phyloP scores from a whole-genome alignment of 2,113 vertebrate genomes.

The Anolis carolinensis region DNA sequence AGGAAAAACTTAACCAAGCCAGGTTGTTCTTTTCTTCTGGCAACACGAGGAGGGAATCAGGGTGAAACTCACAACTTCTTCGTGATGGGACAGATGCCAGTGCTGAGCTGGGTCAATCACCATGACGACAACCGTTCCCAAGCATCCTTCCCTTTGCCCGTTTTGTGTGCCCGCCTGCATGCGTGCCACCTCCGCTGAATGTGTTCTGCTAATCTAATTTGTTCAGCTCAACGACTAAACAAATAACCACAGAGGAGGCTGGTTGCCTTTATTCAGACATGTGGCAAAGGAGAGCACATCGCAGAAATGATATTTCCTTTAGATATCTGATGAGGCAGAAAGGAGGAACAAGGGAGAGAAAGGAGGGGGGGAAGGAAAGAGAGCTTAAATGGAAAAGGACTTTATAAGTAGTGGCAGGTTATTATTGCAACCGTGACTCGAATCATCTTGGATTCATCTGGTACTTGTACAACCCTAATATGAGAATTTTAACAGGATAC shows the following conservation, averaged over 20 bases:
- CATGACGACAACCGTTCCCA: slow-evolving; percentile 52
- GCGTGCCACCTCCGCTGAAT: slow-evolving; percentile 60
- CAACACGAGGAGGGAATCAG: background rate
- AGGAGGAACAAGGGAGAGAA: slow-evolving; percentile 44
- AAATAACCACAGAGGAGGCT: slow-evolving; percentile 65
- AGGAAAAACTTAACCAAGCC: background rate
- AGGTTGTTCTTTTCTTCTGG: slow-evolving; percentile 46
- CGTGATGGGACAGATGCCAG: background rate
- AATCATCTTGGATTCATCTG: background rate
- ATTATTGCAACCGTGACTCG: slow-evolving; percentile 1
- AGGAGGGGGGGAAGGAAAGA: slow-evolving; percentile 21
- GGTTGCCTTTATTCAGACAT: slow-evolving; percentile 58
- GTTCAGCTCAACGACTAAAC: slow-evolving; percentile 71
- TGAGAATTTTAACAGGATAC: slow-evolving; percentile 40
- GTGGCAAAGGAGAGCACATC: slow-evolving; percentile 54
- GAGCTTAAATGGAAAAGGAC: slow-evolving; percentile 44
- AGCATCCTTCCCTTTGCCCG: slow-evolving; percentile 44
- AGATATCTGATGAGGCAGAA: slow-evolving; percentile 49
- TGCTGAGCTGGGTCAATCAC: slow-evolving; percentile 64
- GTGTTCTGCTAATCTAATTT: slow-evolving; percentile 73
- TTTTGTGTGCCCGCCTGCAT: background rate
- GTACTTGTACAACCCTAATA: slow-evolving; percentile 17
- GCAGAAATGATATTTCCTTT: slow-evolving; percentile 53
- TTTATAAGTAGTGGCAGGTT: slow-evolving; percentile 34
- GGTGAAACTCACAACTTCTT: slow-evolving; percentile 45